Evolutionary conservation across 2,113 vertebrate species (phyloP).

Genomic region (Brachyistius frenatus): DNA sequence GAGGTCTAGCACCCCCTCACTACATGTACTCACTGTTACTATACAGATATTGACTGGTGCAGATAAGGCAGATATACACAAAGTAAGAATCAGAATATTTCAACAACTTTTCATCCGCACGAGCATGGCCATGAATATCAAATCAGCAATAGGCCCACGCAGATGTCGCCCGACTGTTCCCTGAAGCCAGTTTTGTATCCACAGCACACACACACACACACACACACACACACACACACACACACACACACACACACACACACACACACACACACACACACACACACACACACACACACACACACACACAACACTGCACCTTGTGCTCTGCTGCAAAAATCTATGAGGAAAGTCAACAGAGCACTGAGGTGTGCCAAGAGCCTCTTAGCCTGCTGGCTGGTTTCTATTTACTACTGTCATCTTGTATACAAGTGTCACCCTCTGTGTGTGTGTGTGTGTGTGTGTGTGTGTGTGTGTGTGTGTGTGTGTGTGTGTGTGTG

Average conservation of each 20-base stretch:
- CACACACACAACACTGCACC: slow-evolving; percentile 23
- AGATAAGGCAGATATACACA: not conserved
- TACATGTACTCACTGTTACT: too few relatives aligned
- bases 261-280: not conserved
- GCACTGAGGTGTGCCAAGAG: slow-evolving; percentile 48
- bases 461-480: not conserved
- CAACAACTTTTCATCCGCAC: not conserved
- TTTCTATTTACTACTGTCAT: slow-evolving; percentile 62
- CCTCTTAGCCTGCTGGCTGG: slow-evolving; percentile 33
- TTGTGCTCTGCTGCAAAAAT: slow-evolving; percentile 54
- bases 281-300: slow-evolving; percentile 17
- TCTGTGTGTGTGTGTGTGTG: slow-evolving; percentile 8
- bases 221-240: not conserved
- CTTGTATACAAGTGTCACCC: not conserved
- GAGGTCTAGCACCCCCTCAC: not conserved
- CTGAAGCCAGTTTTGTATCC: slow-evolving; percentile 8
- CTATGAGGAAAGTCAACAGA: slow-evolving; percentile 74
- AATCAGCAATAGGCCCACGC: slow-evolving; percentile 8
- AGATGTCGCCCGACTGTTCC: slow-evolving; percentile 23
- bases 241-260: slow-evolving; percentile 7
- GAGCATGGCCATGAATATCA: not conserved
- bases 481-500: slow-evolving; percentile 1
- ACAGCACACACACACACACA: not conserved
- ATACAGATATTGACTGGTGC: not conserved
- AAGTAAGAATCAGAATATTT: rapidly evolving